Conservation (phyloP, 2,113 vertebrate genomes). For the Gallinago jamesoni region DNA sequence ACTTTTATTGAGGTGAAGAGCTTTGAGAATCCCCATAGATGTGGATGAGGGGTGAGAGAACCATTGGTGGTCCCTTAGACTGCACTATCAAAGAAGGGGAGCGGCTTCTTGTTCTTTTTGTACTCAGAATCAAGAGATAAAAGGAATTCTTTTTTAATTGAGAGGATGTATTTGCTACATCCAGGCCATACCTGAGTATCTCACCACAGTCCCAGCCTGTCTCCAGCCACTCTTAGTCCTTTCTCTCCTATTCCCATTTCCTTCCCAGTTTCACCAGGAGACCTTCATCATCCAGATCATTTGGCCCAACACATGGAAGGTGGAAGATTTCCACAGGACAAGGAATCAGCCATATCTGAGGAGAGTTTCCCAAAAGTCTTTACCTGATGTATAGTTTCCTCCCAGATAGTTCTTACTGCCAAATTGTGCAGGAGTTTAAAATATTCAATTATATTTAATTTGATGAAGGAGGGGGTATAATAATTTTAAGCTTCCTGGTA, state of each 20-base stretch:
- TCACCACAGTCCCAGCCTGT: neutral
- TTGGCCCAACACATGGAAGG: rapidly evolving
- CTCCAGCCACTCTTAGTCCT: neutral
- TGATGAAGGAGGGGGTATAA: neutral
- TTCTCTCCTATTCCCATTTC: neutral
- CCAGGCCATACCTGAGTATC: neutral
- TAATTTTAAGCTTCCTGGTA: neutral
- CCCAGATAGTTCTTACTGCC: neutral
- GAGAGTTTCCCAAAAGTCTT: neutral
- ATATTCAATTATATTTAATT: neutral
- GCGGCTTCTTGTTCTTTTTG: neutral
- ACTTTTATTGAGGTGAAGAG: neutral
- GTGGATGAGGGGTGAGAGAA: rapidly evolving
- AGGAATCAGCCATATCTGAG: neutral
- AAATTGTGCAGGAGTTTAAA: neutral
- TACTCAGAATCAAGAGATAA: neutral
- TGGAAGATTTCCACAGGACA: neutral
- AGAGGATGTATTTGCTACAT: neutral
- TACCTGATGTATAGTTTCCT: neutral
- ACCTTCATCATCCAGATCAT: neutral
- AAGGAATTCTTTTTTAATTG: neutral
- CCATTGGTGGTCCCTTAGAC: rapidly evolving
- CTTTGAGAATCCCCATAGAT: neutral
- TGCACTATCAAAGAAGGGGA: neutral
- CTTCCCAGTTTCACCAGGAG: neutral